Evolutionary conservation across 1,140 invertebrate genomes (phyloP).

Genomic region (Drosophila watanabei): DNA sequence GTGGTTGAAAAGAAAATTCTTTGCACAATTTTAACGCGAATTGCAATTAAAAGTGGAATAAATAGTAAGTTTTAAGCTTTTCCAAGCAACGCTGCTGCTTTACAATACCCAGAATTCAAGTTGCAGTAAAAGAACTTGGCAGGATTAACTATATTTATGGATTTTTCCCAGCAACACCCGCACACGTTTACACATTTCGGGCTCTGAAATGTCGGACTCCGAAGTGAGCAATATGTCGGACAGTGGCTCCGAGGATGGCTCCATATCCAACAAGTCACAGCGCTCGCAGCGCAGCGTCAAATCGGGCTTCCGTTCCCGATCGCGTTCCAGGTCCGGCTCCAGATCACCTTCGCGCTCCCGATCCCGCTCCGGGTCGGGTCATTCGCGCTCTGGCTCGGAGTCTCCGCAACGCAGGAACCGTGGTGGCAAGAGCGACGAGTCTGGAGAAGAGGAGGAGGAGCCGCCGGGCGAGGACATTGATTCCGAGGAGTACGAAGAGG

Average conservation of each 20-base stretch:
- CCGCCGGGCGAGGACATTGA: slow-evolving; percentile 91
- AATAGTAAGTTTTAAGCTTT: slow-evolving; percentile 1
- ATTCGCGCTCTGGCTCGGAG: slow-evolving; percentile 86
- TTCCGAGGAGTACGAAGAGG: slow-evolving; percentile 90
- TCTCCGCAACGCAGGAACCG: slow-evolving; percentile 65
- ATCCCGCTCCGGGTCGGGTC: slow-evolving; percentile 80
- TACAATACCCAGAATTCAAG: not conserved
- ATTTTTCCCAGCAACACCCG: slow-evolving; percentile 1
- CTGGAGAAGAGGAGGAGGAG: slow-evolving; percentile 91
- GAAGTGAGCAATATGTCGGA: slow-evolving; percentile 91
- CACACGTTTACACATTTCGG: slow-evolving; percentile 57
- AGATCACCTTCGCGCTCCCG: slow-evolving; percentile 55
- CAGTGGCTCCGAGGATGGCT: slow-evolving; percentile 88
- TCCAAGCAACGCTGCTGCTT: accelerated
- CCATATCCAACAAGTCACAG: slow-evolving; percentile 86
- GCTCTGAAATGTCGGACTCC: slow-evolving; percentile 90
- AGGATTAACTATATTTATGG: not conserved
- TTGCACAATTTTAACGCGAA: not conserved
- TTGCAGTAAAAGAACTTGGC: not conserved
- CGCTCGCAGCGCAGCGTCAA: slow-evolving; percentile 84
- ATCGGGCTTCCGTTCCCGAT: slow-evolving; percentile 60
- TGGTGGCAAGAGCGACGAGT: slow-evolving; percentile 73
- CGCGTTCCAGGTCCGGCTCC: slow-evolving; percentile 72
- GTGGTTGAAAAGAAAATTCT: slow-evolving; percentile 16
- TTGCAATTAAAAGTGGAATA: not conserved